Evolutionary conservation across 1,140 invertebrate species (phyloP).

Genomic region (Harlomillsia oculata): DNA sequence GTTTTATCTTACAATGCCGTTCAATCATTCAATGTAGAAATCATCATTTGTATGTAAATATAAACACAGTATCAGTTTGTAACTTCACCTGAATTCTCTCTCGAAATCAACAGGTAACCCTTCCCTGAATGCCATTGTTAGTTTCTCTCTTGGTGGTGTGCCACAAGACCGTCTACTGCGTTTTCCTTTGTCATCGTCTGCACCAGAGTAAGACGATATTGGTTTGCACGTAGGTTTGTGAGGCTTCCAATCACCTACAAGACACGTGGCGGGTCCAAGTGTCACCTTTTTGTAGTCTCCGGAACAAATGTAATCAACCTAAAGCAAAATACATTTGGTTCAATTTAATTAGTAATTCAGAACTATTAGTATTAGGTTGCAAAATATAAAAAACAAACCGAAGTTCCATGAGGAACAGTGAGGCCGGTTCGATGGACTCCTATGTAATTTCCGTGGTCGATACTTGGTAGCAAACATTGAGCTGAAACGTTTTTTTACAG

Average conservation of each 20-base stretch:
- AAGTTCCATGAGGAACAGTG: conserved; percentile 64
- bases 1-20: too few species aligned
- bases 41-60: too few species aligned
- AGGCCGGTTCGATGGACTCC: conserved; percentile 64
- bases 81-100: conserved; percentile 24
- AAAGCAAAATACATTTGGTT: too few species aligned
- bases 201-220: too few species aligned
- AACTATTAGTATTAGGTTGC: too few species aligned
- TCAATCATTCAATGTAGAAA: too few species aligned
- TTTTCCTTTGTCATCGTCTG: conserved; percentile 3
- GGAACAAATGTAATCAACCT: conserved; percentile 41
- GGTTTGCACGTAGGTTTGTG: conserved; percentile 50
- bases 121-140: conserved; percentile 28
- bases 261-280: conserved; percentile 50
- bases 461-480: conserved; percentile 61
- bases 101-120: conserved; percentile 29
- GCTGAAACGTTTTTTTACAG: too few species aligned
- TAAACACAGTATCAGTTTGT: too few species aligned
- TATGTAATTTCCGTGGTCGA: conserved; percentile 61
- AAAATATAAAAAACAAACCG: too few species aligned
- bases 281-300: conserved; percentile 46
- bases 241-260: conserved; percentile 55
- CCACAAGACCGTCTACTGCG: conserved; percentile 22
- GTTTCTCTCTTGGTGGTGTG: conserved; percentile 24
- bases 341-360: too few species aligned